Percentiles rank a stretch among this genome's conserved stretches.
Conservation (phyloP, 2,113 vertebrate species). For the Thomomys bottae region DNA sequence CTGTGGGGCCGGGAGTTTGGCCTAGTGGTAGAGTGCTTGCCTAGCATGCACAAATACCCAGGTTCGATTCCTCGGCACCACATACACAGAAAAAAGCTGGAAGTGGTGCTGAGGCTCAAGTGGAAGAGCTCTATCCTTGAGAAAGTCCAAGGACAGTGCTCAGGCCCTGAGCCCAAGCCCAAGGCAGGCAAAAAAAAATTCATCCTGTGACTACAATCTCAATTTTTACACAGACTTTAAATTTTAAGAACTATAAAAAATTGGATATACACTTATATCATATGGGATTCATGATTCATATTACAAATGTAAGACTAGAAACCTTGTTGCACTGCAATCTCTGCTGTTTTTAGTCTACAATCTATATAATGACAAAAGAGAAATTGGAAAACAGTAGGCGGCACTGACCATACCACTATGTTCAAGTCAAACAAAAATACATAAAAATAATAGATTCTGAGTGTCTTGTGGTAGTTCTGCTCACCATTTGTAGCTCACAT, state of each 20-base stretch:
- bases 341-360: background rate
- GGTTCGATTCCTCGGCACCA: no score
- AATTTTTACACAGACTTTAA: slow-evolving; percentile 14
- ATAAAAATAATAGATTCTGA: background rate
- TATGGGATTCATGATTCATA: background rate
- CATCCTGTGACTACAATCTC: background rate
- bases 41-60: no score
- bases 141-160: no score
- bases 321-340: background rate
- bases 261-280: background rate
- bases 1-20: no score
- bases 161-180: no score
- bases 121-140: no score
- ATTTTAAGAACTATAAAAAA: background rate
- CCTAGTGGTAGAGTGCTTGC: no score
- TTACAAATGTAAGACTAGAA: background rate
- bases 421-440: slow-evolving; percentile 14
- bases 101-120: no score
- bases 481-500: background rate
- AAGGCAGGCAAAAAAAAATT: background rate
- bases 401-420: background rate
- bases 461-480: background rate
- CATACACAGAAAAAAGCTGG: no score
- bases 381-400: background rate
- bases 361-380: background rate